A percentile compares a stretch with the other conserved stretches of the same genome.
Evolutionary conservation across 2,888 invertebrate genomes (phyloP).

Genomic region (Acleris cristana): DNA sequence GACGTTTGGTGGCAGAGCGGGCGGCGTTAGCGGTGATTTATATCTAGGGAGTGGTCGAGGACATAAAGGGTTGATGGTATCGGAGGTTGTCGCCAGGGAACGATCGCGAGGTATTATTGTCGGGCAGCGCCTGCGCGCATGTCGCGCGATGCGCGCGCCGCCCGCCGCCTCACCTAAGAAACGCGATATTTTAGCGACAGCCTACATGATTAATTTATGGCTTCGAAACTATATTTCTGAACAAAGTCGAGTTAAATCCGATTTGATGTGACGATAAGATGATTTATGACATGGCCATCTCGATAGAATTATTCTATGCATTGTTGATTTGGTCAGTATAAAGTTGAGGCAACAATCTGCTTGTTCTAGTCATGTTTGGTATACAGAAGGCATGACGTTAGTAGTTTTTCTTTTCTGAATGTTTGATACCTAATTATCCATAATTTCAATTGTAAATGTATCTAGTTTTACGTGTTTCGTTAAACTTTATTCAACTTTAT

Average conservation of each 20-base stretch:
- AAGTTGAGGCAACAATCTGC: too few relatives aligned
- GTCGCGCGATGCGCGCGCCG: conserved; percentile 72
- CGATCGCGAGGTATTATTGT: conserved; percentile 74
- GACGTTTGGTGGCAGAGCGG: conserved; percentile 48
- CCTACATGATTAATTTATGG: conserved; percentile 83
- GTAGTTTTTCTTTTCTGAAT: too few relatives aligned
- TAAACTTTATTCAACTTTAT: too few relatives aligned
- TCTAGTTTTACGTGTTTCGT: too few relatives aligned
- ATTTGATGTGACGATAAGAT: conserved; percentile 77
- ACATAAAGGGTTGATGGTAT: conserved; percentile 74
- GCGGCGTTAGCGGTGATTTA: conserved; percentile 67
- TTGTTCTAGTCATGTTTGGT: too few relatives aligned
- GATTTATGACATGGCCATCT: conserved; percentile 69
- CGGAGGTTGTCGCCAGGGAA: conserved; percentile 79
- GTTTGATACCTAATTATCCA: too few relatives aligned
- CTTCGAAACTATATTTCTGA: conserved; percentile 70
- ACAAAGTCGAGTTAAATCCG: conserved; percentile 68
- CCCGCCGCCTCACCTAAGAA: conserved; percentile 62
- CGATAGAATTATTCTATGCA: conserved; percentile 49
- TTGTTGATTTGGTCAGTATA: conserved; percentile 25
- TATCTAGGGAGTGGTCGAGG: conserved; percentile 59
- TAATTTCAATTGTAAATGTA: too few relatives aligned
- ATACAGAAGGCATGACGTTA: too few relatives aligned
- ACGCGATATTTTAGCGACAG: conserved; percentile 81
- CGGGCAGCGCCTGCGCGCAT: conserved; percentile 58